Base-by-base conservation (phyloP, 2,888 invertebrate species). In the Xylota segnis region DNA sequence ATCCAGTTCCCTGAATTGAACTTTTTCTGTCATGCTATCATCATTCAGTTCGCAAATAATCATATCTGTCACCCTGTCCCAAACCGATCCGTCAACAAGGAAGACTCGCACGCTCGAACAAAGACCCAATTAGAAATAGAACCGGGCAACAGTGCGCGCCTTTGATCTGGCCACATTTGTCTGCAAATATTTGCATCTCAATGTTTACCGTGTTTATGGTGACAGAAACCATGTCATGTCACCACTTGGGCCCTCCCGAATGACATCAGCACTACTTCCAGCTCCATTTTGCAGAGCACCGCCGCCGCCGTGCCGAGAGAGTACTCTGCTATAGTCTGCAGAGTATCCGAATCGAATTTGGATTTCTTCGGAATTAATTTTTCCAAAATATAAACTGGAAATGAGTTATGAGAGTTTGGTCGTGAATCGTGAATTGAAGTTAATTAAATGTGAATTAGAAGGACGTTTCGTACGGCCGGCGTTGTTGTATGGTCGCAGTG, bases 401-500 rank as follows among this genome's bases (percentile, higher is more conserved):
- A 76, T 76, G 68, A 74, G 37, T 75, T 74, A 81, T 75, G 68
- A 16, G 61, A 34, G 54, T 45, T 70, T 37, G 18, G 9, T 54
- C n/a, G 59, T 52, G 52, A 58, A 43, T 66, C 16, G 61, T 14
- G 43, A 82, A 82, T 76, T 71, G 76, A 43, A 82, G 61, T 76
- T 82, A 82, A 76, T 82, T 76, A 70, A 76, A 76, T 43, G 34
- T 56, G 58, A 82, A 76, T 82, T 63, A 70, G 70, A 76, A 76
- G 76, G 70, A 82, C 56, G 18, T 2, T 5, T 7, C 10, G 34
- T 34, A 52, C n/a, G n/a, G n/a, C n/a, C n/a, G n/a, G n/a, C 14
- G 32, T 29, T 43, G n/a, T 45, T 40, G 50, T 7, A 9, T n/a
- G n/a, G n/a, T n/a, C n/a, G n/a, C n/a, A 18, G 37, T 29, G 16